phyloP scores from a whole-genome alignment of 2,888 invertebrate genomes.

The Auanema sp. region DNA sequence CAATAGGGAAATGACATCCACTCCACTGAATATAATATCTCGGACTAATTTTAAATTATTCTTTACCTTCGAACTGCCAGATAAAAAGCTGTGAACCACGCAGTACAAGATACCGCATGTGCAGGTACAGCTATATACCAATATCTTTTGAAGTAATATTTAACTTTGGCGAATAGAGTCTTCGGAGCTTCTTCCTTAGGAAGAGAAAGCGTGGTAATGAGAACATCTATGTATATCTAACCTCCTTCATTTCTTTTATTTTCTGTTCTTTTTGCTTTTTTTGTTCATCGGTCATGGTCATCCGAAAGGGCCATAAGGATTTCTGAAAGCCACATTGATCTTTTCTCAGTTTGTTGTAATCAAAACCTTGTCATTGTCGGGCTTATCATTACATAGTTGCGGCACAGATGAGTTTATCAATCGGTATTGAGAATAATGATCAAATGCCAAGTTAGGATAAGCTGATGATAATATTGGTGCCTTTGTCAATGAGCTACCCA shows the following conservation, averaged over 20 bases:
- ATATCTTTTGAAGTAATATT: conserved; percentile 70
- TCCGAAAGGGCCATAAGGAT: conserved; percentile 35
- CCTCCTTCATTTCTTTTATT: conserved; percentile 43
- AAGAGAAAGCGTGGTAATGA: no score
- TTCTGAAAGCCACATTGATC: conserved; percentile 13
- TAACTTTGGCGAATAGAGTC: conserved; percentile 53
- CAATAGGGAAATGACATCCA: conserved; percentile 81
- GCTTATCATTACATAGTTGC: not conserved
- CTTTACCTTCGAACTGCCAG: conserved; percentile 25
- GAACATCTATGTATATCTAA: not conserved
- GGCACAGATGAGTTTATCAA: no score
- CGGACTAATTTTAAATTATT: not conserved
- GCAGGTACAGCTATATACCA: conserved; percentile 95
- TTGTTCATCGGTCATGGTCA: conserved; percentile 54
- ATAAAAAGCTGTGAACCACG: conserved; percentile 88
- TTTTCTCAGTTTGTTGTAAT: not conserved
- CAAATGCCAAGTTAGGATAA: no score
- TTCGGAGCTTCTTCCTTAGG: conserved; percentile 48
- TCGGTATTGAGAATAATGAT: no score
- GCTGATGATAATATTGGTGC: no score
- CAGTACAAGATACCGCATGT: conserved; percentile 81
- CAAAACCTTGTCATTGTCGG: conserved; percentile 12
- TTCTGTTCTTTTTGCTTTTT: conserved; percentile 44
- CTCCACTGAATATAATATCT: conserved; percentile 74
- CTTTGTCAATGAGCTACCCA: no score